These are phyloP conservation scores for Tokudaia muenninki DNA, from an alignment of 2,797 vertebrate species.

Conservation along the genomic window DNA sequence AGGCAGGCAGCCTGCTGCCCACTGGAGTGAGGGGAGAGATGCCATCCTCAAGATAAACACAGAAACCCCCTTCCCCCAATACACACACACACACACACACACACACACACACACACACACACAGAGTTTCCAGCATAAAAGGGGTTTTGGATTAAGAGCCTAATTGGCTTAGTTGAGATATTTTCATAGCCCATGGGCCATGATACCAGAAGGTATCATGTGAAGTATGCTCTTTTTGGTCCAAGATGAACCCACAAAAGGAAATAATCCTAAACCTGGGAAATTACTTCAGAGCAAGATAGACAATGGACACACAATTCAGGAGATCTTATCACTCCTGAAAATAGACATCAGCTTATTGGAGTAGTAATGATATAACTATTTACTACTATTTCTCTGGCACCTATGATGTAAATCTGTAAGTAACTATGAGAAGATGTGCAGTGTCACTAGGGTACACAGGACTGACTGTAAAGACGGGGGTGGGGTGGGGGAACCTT, in stretches of 20 bases:
- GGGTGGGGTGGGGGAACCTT: too few species aligned
- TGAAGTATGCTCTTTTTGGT: not conserved
- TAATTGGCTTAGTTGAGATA: not conserved
- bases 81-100: too few species aligned
- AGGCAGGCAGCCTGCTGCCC: not conserved
- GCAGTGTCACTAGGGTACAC: not conserved
- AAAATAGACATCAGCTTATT: not conserved
- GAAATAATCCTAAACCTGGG: constrained; percentile 26
- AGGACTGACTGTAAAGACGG: not conserved
- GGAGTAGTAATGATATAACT: not conserved
- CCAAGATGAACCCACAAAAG: not conserved
- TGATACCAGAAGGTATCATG: not conserved
- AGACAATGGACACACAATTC: not conserved
- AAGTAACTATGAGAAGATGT: not conserved
- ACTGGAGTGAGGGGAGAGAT: not conserved
- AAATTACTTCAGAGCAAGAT: constrained; percentile 25
- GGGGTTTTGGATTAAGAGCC: not conserved
- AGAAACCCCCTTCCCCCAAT: not conserved
- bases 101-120: too few species aligned
- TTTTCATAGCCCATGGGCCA: not conserved
- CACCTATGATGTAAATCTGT: not conserved
- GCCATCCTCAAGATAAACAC: not conserved
- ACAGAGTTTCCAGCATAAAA: not conserved
- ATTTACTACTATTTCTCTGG: not conserved
- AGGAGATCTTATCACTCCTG: not conserved